Percentiles rank a stretch among this genome's conserved stretches.
Conservation (phyloP, 2,797 vertebrate species). For the Pogoniulus pusillus region DNA sequence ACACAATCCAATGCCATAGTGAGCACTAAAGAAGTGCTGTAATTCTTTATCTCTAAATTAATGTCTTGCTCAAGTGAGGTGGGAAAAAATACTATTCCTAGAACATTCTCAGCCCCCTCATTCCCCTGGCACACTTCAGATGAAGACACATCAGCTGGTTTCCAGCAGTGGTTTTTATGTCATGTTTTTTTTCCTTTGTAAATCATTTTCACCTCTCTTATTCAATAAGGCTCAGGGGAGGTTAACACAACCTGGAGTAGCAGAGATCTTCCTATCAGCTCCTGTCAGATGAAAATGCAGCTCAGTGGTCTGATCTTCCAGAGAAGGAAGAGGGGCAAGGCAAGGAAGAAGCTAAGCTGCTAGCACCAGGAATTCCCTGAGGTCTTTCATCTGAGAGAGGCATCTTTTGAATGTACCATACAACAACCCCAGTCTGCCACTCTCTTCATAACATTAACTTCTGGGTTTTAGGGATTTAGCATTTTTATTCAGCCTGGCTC, state of each 20-base stretch:
- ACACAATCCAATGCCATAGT: accelerated
- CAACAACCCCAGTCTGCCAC: not conserved
- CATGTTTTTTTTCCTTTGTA: not conserved
- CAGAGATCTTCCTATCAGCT: not conserved
- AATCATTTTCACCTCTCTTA: not conserved
- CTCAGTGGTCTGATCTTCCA: not conserved
- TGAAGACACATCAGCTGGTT: not conserved
- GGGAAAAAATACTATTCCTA: not conserved
- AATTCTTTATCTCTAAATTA: not conserved
- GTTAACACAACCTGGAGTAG: not conserved
- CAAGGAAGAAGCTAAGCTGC: not conserved
- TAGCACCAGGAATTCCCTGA: not conserved
- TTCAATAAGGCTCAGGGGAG: not conserved
- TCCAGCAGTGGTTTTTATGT: not conserved
- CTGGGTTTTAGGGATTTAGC: not conserved
- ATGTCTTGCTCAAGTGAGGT: not conserved
- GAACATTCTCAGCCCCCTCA: not conserved
- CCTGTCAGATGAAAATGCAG: not conserved
- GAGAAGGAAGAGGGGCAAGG: not conserved
- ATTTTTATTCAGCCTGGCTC: not conserved
- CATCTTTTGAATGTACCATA: accelerated
- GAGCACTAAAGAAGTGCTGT: not conserved
- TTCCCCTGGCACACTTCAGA: not conserved
- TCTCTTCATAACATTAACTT: not conserved
- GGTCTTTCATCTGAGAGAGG: not conserved